These are phyloP conservation scores for Euwallacea fornicatus DNA, from an alignment of 1,140 invertebrate genomes.

Conservation along the genomic window DNA sequence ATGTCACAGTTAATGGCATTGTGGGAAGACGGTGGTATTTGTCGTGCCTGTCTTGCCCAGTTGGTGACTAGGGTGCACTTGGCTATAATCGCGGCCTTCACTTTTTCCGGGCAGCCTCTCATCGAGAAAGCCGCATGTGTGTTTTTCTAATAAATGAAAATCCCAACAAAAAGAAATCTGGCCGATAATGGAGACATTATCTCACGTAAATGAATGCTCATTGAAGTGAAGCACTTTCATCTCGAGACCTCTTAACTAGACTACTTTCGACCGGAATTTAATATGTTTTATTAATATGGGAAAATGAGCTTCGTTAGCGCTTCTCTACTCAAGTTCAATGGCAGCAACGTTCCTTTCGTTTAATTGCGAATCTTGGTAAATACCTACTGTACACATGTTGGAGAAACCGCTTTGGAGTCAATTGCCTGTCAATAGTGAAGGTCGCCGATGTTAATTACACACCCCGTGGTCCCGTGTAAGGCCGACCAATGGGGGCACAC, in stretches of 20 bases:
- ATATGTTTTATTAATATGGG: constrained; percentile 24
- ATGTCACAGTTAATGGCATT: constrained; percentile 14
- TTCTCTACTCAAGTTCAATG: constrained; percentile 12
- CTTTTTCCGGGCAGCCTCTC: not conserved
- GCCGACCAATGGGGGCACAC: not conserved
- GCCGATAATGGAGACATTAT: constrained; percentile 13
- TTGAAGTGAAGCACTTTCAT: constrained; percentile 15
- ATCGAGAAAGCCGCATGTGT: not conserved
- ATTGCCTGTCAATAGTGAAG: no score
- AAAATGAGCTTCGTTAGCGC: constrained; percentile 12
- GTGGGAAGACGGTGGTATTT: constrained; percentile 20
- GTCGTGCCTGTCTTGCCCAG: not conserved
- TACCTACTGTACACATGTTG: no score
- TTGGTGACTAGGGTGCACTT: constrained; percentile 5
- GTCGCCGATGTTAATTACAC: no score
- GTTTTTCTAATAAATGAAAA: constrained; percentile 3
- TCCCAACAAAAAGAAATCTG: constrained; percentile 14
- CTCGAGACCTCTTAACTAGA: constrained; percentile 2
- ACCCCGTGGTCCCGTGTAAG: not conserved
- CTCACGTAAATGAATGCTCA: constrained; percentile 18
- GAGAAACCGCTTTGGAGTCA: not conserved
- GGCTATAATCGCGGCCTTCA: not conserved
- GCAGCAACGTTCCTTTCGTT: not conserved
- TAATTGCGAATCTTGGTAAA: no score
- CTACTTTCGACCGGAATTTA: constrained; percentile 7